Conservation (phyloP, 1,140 invertebrate genomes). For the Saccostrea glomerata region DNA sequence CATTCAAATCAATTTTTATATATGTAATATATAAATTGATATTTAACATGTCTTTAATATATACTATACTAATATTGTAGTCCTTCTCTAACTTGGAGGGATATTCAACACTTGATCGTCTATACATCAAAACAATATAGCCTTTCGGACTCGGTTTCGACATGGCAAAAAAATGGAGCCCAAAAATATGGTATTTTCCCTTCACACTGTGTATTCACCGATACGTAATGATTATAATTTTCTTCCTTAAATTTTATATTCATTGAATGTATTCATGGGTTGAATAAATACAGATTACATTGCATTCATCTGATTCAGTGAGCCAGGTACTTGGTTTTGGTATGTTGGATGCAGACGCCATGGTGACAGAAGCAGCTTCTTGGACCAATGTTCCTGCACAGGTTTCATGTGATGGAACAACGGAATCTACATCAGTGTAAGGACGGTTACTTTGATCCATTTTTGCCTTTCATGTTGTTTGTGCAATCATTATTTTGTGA, state of each 20-base stretch:
- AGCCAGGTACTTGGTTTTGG: constrained; percentile 42
- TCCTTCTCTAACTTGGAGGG: constrained; percentile 35
- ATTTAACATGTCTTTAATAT: too few relatives aligned
- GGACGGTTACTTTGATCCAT: too few relatives aligned
- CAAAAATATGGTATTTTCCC: background rate
- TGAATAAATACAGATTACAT: background rate
- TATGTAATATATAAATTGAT: too few relatives aligned
- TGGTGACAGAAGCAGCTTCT: background rate
- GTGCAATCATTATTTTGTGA: too few relatives aligned
- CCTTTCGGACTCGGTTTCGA: background rate
- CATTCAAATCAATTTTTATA: too few relatives aligned
- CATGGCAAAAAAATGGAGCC: background rate
- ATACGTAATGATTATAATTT: background rate
- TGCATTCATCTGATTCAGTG: background rate
- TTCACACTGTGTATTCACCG: too few relatives aligned
- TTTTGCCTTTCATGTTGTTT: too few relatives aligned
- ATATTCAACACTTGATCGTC: constrained; percentile 42
- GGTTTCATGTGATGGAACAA: background rate
- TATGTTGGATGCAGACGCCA: constrained; percentile 31
- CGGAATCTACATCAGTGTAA: background rate
- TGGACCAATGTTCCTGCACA: background rate
- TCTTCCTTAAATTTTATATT: too few relatives aligned
- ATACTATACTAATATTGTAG: too few relatives aligned
- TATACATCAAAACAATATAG: background rate
- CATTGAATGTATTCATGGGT: too few relatives aligned